Conservation (phyloP, 2,113 vertebrate genomes). For the Asarcornis scutulata region DNA sequence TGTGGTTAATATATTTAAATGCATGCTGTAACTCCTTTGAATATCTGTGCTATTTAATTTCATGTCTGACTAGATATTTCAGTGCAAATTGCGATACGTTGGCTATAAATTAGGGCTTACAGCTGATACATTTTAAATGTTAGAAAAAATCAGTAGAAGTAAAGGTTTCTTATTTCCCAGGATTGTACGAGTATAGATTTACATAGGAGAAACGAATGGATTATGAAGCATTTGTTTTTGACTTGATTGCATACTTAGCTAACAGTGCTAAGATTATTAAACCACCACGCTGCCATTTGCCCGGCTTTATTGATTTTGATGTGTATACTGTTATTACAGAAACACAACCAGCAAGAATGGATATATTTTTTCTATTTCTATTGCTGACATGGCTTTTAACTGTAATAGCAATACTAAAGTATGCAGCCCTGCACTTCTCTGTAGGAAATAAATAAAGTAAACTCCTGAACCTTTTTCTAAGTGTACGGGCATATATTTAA, state of each 20-base stretch:
- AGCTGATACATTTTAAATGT: background rate
- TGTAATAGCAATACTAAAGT: background rate
- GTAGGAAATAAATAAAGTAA: background rate
- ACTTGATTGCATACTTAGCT: constrained; percentile 45
- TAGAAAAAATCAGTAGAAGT: background rate
- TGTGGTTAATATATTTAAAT: constrained; percentile 68
- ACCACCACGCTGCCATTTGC: constrained; percentile 27
- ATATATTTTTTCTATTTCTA: constrained; percentile 17
- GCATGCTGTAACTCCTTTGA: constrained; percentile 64
- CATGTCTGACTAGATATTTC: constrained; percentile 47
- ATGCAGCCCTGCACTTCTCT: background rate
- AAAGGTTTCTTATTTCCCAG: constrained; percentile 42
- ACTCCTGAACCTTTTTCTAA: background rate
- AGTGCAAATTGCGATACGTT: constrained; percentile 18
- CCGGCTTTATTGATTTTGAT: constrained; percentile 49
- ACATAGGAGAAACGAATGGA: background rate
- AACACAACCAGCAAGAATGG: background rate
- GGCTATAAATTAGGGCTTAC: constrained; percentile 34
- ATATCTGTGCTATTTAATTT: constrained; percentile 60
- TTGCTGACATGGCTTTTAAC: constrained; percentile 12
- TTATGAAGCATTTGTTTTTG: constrained; percentile 42
- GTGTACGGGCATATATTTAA: constrained; percentile 3
- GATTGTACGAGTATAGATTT: background rate
- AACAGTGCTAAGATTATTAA: constrained; percentile 39
- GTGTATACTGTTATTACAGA: constrained; percentile 2